phyloP scores from a whole-genome alignment of 1,140 invertebrate genomes.

The Trachymyrmex cornetzi region DNA sequence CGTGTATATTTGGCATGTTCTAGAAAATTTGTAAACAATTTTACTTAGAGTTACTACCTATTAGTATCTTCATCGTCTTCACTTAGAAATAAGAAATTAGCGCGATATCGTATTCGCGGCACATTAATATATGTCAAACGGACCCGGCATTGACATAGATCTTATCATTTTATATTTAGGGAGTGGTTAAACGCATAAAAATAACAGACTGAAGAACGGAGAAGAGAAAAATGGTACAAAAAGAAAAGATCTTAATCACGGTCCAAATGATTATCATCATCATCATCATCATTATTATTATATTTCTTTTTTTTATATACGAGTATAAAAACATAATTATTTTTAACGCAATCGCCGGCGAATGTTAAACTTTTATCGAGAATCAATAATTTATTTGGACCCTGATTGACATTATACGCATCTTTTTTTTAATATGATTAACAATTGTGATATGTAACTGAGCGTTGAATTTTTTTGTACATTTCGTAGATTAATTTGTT shows the following conservation, averaged over 20 bases:
- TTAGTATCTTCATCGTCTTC: slow-evolving; percentile 30
- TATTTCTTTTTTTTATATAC: not conserved
- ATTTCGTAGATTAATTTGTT: slow-evolving; percentile 54
- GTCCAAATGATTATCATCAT: slow-evolving; percentile 74
- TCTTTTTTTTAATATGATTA: slow-evolving; percentile 35
- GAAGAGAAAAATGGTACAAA: slow-evolving; percentile 1
- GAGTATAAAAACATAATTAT: slow-evolving; percentile 18
- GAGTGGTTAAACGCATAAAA: slow-evolving; percentile 57
- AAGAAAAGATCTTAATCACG: slow-evolving; percentile 73
- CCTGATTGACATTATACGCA: slow-evolving; percentile 73
- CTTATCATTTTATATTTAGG: slow-evolving; percentile 43
- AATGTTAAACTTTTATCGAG: slow-evolving; percentile 43
- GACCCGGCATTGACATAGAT: slow-evolving; percentile 21
- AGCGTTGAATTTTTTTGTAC: slow-evolving; percentile 71
- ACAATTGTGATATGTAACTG: slow-evolving; percentile 62
- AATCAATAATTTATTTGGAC: slow-evolving; percentile 70
- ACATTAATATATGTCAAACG: slow-evolving; percentile 42
- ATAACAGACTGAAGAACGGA: slow-evolving; percentile 52
- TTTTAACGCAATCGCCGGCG: slow-evolving; percentile 6
- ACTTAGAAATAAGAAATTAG: slow-evolving; percentile 28
- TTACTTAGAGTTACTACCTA: slow-evolving; percentile 44
- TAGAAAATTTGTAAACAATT: slow-evolving; percentile 61
- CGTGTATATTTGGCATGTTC: slow-evolving; percentile 27
- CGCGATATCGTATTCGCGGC: slow-evolving; percentile 22
- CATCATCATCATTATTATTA: not conserved